Evolutionary conservation across 2,797 vertebrate species (phyloP).

Genomic region (Zenarchopterus dispar): DNA sequence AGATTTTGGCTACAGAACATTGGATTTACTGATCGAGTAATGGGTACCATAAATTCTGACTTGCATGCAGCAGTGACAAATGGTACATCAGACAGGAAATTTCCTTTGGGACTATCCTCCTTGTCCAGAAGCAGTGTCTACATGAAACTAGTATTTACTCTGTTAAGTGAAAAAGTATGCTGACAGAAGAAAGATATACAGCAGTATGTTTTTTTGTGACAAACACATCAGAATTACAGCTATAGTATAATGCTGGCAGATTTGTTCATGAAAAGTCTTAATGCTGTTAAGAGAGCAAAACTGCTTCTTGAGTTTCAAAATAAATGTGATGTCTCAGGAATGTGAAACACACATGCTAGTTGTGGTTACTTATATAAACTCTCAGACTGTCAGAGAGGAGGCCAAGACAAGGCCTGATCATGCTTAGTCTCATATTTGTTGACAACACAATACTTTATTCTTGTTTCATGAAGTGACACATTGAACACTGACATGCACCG

Average conservation of each 20-base stretch:
- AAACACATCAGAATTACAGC: slow-evolving; percentile 44
- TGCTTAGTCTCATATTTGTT: too few species aligned
- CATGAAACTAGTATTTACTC: slow-evolving; percentile 72
- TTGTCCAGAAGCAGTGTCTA: slow-evolving; percentile 71
- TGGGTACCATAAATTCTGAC: slow-evolving; percentile 80
- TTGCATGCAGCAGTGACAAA: slow-evolving; percentile 76
- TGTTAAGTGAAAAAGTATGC: slow-evolving; percentile 69
- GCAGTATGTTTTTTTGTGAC: slow-evolving; percentile 55
- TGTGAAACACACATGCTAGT: slow-evolving; percentile 20
- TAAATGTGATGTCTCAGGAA: slow-evolving; percentile 31
- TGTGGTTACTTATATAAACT: background rate
- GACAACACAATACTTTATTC: background rate
- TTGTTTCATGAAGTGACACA: background rate
- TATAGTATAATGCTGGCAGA: slow-evolving; percentile 28
- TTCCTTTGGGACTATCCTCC: slow-evolving; percentile 74
- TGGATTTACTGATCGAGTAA: slow-evolving; percentile 79
- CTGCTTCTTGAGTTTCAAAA: slow-evolving; percentile 38
- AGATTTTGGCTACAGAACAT: slow-evolving; percentile 77
- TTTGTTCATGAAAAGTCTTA: slow-evolving; percentile 42
- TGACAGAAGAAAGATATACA: slow-evolving; percentile 50
- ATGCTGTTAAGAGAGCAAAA: slow-evolving; percentile 30
- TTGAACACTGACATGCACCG: too few species aligned
- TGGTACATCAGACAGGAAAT: slow-evolving; percentile 77
- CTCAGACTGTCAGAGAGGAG: background rate
- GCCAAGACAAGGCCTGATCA: background rate